phyloP scores from a whole-genome alignment of 2,113 vertebrate species.

The Ciconia stormi region DNA sequence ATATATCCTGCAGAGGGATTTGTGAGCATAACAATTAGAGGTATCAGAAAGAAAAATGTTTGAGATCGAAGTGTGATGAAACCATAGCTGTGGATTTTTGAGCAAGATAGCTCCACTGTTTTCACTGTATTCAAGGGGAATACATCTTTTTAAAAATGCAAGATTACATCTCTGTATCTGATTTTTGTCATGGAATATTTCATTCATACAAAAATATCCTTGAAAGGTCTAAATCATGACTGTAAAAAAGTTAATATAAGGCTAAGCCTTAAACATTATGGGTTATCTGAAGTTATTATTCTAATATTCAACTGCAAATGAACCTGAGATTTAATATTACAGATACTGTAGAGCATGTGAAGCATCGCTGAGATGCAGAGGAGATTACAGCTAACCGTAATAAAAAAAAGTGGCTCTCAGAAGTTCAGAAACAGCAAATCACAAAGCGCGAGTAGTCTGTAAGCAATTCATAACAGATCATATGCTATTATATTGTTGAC shows the following conservation, averaged over 20 bases:
- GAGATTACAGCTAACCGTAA: background rate
- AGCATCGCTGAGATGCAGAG: background rate
- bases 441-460: background rate
- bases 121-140: background rate
- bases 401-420: background rate
- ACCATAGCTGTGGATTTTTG: background rate
- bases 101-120: background rate
- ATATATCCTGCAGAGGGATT: background rate
- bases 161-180: background rate
- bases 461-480: background rate
- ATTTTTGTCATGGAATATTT: background rate
- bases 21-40: background rate
- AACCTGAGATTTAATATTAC: background rate
- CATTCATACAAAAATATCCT: background rate
- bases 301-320: background rate
- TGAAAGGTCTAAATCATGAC: background rate
- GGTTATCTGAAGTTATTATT: background rate
- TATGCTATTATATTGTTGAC: background rate
- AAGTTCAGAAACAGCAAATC: background rate
- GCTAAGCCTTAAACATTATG: background rate
- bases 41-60: background rate
- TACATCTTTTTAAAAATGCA: background rate
- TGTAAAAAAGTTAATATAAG: background rate
- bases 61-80: background rate
- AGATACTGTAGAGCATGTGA: background rate